A percentile compares a stretch with the other conserved stretches of the same genome.
Evolutionary conservation across 2,113 vertebrate genomes (phyloP).

Genomic region (Bubo scandiacus): DNA sequence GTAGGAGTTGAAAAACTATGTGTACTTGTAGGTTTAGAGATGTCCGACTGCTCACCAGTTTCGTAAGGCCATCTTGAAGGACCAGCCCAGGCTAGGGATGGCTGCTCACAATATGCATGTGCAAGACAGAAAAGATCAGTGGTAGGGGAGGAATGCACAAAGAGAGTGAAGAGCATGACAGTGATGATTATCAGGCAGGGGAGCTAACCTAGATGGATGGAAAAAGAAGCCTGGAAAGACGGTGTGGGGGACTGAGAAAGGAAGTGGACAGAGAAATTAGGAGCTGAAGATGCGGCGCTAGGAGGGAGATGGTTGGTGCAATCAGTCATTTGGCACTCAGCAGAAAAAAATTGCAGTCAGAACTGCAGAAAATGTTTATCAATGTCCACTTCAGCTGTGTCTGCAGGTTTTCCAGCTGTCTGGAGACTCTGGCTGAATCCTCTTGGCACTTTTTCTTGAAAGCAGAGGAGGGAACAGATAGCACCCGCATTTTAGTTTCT

Average conservation of each 20-base stretch:
- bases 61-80: not conserved
- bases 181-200: not conserved
- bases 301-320: not conserved
- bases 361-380: constrained; percentile 26
- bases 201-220: not conserved
- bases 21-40: not conserved
- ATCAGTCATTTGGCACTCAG: not conserved
- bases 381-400: constrained; percentile 36
- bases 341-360: not conserved
- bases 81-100: not conserved
- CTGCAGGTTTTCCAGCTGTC: constrained; percentile 44
- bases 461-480: not conserved
- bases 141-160: not conserved
- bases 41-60: not conserved
- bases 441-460: constrained; percentile 16
- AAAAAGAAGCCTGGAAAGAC: not conserved
- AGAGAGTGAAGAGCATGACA: not conserved
- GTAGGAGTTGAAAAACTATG: not conserved
- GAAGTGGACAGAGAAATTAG: not conserved
- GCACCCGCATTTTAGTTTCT: not conserved
- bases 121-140: not conserved
- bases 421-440: constrained; percentile 12
- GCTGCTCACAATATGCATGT: not conserved
- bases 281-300: not conserved
- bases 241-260: not conserved